These are phyloP conservation scores for Galendromus occidentalis DNA, from an alignment of 1,140 invertebrate species.

Conservation along the genomic window DNA sequence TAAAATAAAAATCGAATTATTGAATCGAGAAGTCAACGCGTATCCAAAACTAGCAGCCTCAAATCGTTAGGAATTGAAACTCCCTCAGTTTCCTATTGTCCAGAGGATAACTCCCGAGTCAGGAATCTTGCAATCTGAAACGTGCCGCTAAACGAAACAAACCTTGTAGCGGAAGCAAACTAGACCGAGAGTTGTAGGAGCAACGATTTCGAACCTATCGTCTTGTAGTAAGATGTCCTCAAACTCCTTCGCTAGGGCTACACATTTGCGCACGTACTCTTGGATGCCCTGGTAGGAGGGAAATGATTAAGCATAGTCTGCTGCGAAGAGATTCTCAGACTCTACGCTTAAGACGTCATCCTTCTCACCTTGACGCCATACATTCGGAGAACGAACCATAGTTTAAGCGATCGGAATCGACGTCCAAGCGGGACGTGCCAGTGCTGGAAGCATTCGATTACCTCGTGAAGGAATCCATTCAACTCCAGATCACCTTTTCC, in stretches of 20 bases:
- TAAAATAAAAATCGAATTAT: too few species aligned
- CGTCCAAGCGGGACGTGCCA: conserved; percentile 83
- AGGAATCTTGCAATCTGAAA: too few species aligned
- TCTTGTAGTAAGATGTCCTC: conserved; percentile 45
- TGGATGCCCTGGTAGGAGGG: conserved; percentile 41
- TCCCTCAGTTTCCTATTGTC: too few species aligned
- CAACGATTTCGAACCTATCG: conserved; percentile 52
- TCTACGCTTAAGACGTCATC: too few species aligned
- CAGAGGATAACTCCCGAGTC: too few species aligned
- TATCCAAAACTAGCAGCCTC: too few species aligned
- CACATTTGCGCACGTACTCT: conserved; percentile 50
- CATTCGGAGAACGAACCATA: conserved; percentile 76
- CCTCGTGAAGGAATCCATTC: background rate
- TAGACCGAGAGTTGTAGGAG: conserved; percentile 49
- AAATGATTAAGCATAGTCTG: too few species aligned
- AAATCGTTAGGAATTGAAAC: too few species aligned
- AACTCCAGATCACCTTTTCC: conserved; percentile 11
- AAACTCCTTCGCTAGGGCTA: conserved; percentile 52
- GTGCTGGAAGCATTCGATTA: conserved; percentile 38
- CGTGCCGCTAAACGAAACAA: background rate
- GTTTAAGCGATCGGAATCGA: conserved; percentile 69
- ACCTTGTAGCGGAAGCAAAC: conserved; percentile 69
- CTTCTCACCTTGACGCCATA: conserved; percentile 43
- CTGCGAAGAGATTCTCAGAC: too few species aligned
- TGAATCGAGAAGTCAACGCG: too few species aligned